Evolutionary conservation across 2,113 vertebrate genomes (phyloP).

Genomic region (Antigone vipio): DNA sequence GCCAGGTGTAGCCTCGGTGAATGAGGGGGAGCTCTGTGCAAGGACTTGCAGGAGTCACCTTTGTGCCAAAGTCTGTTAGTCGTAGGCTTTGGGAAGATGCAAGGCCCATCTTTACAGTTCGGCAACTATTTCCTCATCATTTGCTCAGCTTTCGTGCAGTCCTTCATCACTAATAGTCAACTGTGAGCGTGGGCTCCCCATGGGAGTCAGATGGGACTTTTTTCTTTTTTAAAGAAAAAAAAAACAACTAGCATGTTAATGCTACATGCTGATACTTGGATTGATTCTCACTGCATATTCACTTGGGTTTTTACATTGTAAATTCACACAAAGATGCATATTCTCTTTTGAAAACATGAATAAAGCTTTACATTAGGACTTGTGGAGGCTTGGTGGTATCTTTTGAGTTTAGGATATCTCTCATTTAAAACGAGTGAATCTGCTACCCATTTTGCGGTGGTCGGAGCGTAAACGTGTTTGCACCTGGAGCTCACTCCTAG

Average conservation of each 20-base stretch:
- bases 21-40: not conserved
- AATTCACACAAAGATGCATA: rapidly evolving
- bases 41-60: too few species aligned
- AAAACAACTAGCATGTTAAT: rapidly evolving
- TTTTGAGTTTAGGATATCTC: not conserved
- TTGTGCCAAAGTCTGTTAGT: not conserved
- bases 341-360: not conserved
- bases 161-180: not conserved
- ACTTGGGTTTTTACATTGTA: rapidly evolving
- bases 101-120: not conserved
- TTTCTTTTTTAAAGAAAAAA: not conserved
- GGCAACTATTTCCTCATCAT: rapidly evolving
- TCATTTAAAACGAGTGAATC: not conserved
- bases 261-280: rapidly evolving
- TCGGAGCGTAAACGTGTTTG: rapidly evolving
- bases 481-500: rapidly evolving
- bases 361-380: not conserved
- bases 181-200: not conserved
- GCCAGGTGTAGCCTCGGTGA: not conserved
- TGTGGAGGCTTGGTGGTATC: not conserved
- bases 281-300: rapidly evolving
- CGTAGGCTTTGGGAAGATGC: not conserved
- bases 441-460: not conserved
- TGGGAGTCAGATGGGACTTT: not conserved
- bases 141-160: not conserved